Evolutionary conservation across 2,888 invertebrate genomes (phyloP), one percentile per base, ranked within the genome.

Genomic region (Dromius quadrimaculatus): DNA sequence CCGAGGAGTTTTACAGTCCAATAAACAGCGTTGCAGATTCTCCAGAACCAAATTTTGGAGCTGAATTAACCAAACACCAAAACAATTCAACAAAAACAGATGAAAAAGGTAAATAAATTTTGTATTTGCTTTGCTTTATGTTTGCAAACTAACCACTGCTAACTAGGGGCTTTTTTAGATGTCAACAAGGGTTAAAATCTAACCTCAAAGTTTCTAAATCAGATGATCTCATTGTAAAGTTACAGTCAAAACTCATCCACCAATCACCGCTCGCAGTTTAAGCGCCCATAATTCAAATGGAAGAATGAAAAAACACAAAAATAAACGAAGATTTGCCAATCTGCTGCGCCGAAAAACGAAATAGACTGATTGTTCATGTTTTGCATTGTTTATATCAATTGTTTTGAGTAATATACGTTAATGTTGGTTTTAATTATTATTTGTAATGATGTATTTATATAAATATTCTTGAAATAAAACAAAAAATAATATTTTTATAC

Each of bases 1-100:
- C n/a, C n/a, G 70, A 62, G 47, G 70, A 70, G 36, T 70, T 36
- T 15, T 70, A 36, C 23, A 70, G 70, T 20, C 68, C 68, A 5
- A 28, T 57, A 22, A 69, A 69, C 61, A 69, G 68, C 20, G 61
- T 69, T 15, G 43, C 32, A 11, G 59, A 15, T n/a, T 41, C 68
- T 9, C 68, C 68, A 2, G 68, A 69, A 34, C 68, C 68, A 22
- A 41, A 38, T 17, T 13, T 8, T n/a, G 59, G 61, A 28, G 15
- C 15, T 23, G 62, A 62, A 62, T 17, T 54, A 8, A 13, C 20
- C 11, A 66, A 38, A 23, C 23, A 36, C 9, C 23, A 61, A 61
- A 36, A 11, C 54, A 57, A 64, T 28, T 45, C 23, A 47, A n/a
- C 11, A 34, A 17, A 23, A 3, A 54, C 13, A 54, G 41, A 66